phyloP scores from a whole-genome alignment of 2,888 invertebrate species.

The Dryocosmus kuriphilus region DNA sequence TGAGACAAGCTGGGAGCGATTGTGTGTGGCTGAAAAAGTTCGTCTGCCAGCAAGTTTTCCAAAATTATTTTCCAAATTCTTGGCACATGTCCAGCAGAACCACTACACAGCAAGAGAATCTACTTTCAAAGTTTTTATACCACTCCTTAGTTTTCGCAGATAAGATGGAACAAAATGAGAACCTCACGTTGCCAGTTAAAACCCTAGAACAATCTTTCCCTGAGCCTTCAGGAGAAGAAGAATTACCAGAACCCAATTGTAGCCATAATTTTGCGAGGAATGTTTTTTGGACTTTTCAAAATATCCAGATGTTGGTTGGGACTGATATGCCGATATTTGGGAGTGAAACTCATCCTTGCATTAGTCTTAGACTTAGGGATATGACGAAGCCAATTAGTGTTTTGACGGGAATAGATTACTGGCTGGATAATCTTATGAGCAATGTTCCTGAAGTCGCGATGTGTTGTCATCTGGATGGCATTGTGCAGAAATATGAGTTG shows the following conservation, averaged over 20 bases:
- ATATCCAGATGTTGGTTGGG: slow-evolving; percentile 96
- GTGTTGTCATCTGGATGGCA: slow-evolving; percentile 95
- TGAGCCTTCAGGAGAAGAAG: slow-evolving; percentile 85
- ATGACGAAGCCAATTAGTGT: slow-evolving; percentile 95
- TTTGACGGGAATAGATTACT: slow-evolving; percentile 94
- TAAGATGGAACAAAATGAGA: slow-evolving; percentile 59
- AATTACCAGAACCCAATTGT: slow-evolving; percentile 84
- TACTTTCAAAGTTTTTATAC: slow-evolving; percentile 93
- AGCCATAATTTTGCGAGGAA: slow-evolving; percentile 89
- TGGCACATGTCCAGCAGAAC: slow-evolving; percentile 84
- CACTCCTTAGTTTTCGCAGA: slow-evolving; percentile 83
- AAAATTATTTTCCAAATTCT: slow-evolving; percentile 82
- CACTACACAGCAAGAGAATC: slow-evolving; percentile 85
- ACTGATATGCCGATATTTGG: slow-evolving; percentile 98
- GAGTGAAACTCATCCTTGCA: slow-evolving; percentile 93
- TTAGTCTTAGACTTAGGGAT: slow-evolving; percentile 92
- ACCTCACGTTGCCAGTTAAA: slow-evolving; percentile 67
- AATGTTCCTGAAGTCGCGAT: slow-evolving; percentile 98
- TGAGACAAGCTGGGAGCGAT: slow-evolving; percentile 86
- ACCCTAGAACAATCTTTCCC: slow-evolving; percentile 83
- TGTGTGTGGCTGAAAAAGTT: slow-evolving; percentile 95
- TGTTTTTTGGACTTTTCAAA: slow-evolving; percentile 96
- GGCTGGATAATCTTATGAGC: slow-evolving; percentile 98
- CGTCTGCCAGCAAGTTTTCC: slow-evolving; percentile 89
- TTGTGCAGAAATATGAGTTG: slow-evolving; percentile 95